Evolutionary conservation across 2,888 invertebrate genomes (phyloP).

Genomic region (Epirrhoe alternata): DNA sequence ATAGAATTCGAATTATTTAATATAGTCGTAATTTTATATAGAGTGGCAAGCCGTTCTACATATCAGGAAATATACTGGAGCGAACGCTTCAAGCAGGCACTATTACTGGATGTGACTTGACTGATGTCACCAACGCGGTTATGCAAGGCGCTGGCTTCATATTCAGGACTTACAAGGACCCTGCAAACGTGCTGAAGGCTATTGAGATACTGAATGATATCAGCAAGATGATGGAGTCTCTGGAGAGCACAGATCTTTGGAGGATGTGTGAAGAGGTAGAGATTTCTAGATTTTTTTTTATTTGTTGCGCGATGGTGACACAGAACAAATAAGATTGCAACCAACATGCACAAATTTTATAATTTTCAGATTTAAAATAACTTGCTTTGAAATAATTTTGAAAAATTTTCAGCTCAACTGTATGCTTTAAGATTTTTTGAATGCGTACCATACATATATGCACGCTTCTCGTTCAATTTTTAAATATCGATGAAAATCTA

Average conservation of each 20-base stretch:
- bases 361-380: too few species aligned
- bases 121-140: constrained; percentile 52
- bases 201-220: constrained; percentile 43
- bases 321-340: too few species aligned
- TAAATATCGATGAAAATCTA: too few species aligned
- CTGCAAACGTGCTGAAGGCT: constrained; percentile 39
- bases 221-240: constrained; percentile 42
- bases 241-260: constrained; percentile 44
- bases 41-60: constrained; percentile 52
- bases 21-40: constrained; percentile 28
- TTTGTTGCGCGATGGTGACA: too few species aligned
- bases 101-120: constrained; percentile 45
- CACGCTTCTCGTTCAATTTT: too few species aligned
- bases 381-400: too few species aligned
- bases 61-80: constrained; percentile 54
- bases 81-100: constrained; percentile 39
- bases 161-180: constrained; percentile 40
- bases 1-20: too few species aligned
- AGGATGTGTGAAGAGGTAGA: constrained; percentile 45
- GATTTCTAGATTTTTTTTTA: not conserved
- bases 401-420: too few species aligned
- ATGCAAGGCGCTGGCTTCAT: constrained; percentile 51
- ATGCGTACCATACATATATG: too few species aligned
- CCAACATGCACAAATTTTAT: too few species aligned
- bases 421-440: too few species aligned